phyloP scores from a whole-genome alignment of 2,888 invertebrate species.

The Erebia palarica region DNA sequence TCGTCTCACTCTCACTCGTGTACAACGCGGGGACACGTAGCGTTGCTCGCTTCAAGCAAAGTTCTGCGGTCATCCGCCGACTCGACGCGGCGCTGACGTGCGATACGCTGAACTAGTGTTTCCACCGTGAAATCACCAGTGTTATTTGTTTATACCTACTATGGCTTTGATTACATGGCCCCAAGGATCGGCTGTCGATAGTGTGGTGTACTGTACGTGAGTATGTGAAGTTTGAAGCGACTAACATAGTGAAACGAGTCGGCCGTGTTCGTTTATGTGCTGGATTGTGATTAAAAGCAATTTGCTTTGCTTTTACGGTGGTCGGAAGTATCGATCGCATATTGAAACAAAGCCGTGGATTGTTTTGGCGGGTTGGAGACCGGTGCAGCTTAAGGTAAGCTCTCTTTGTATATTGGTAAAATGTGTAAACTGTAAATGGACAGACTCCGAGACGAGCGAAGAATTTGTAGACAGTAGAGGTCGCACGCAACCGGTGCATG shows the following conservation, averaged over 20 bases:
- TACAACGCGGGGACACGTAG: constrained; percentile 66
- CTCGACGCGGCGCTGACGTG: constrained; percentile 79
- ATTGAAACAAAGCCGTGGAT: constrained; percentile 74
- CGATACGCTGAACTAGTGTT: constrained; percentile 69
- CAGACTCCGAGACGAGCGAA: constrained; percentile 34
- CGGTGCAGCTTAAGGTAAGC: constrained; percentile 62
- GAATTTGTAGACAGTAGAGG: constrained; percentile 30
- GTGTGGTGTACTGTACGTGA: constrained; percentile 67
- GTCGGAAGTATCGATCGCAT: constrained; percentile 73
- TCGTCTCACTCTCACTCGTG: constrained; percentile 58
- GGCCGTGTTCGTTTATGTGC: constrained; percentile 74
- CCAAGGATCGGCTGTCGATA: constrained; percentile 59
- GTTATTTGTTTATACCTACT: constrained; percentile 78
- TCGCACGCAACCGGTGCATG: constrained; percentile 44
- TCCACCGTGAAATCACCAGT: constrained; percentile 71
- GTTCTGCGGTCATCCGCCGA: constrained; percentile 78
- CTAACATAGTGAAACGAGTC: constrained; percentile 68
- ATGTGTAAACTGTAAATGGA: constrained; percentile 36
- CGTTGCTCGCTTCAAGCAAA: constrained; percentile 59
- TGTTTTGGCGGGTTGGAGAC: constrained; percentile 62
- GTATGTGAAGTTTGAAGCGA: constrained; percentile 58
- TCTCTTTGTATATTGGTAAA: constrained; percentile 47
- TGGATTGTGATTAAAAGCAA: constrained; percentile 80
- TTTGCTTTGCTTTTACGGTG: constrained; percentile 76
- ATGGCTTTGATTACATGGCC: constrained; percentile 65